Evolutionary conservation across 1,140 invertebrate genomes (phyloP).

Genomic region (Temnothorax nylanderi): DNA sequence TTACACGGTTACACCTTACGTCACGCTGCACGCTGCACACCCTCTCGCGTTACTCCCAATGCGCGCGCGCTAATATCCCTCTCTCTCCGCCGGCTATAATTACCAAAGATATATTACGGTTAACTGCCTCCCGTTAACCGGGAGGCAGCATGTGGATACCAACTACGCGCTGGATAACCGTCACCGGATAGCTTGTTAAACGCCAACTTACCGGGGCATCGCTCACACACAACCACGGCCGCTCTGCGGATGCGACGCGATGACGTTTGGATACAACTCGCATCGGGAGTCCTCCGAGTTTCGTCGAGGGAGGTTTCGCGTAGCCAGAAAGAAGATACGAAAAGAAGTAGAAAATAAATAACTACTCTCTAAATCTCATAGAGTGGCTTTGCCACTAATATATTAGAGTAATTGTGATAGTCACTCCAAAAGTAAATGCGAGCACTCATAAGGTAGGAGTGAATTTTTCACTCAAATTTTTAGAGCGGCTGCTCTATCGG

Average conservation of each 20-base stretch:
- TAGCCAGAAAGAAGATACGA: neutral
- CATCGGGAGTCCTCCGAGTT: neutral
- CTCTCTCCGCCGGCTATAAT: constrained; percentile 76
- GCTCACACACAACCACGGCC: neutral
- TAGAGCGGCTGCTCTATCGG: too few relatives aligned
- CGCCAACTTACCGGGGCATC: constrained; percentile 64
- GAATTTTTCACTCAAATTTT: too few relatives aligned
- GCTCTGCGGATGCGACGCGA: neutral
- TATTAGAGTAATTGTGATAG: too few relatives aligned
- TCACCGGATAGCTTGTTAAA: constrained; percentile 70
- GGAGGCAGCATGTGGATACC: neutral
- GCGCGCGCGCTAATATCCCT: constrained; percentile 70
- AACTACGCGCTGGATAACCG: constrained; percentile 24
- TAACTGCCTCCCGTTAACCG: constrained; percentile 69
- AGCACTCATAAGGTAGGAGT: too few relatives aligned
- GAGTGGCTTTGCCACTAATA: too few relatives aligned
- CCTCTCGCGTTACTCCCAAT: constrained; percentile 60
- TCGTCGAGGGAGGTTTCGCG: neutral
- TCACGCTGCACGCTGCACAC: constrained; percentile 65
- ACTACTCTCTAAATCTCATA: too few relatives aligned
- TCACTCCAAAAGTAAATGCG: too few relatives aligned
- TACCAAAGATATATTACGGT: constrained; percentile 78
- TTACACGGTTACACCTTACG: constrained; percentile 78
- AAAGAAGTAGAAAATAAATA: neutral
- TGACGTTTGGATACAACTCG: constrained; percentile 5